Evolutionary conservation across 2,888 invertebrate genomes (phyloP).

Genomic region (Plagodis pulveraria): DNA sequence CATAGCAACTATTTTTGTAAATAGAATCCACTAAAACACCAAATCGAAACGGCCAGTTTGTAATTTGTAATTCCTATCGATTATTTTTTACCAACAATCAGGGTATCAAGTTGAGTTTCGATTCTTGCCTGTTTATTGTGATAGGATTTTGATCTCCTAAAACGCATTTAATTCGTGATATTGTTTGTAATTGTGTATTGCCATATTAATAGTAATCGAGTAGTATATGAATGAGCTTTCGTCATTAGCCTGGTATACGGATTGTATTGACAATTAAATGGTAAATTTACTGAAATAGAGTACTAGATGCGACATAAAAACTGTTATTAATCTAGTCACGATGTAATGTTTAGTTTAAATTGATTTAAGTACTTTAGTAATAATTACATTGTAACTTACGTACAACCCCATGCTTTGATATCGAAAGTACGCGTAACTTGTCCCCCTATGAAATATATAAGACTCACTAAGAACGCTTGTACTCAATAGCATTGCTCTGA

Average conservation of each 20-base stretch:
- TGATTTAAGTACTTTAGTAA: slow-evolving; percentile 44
- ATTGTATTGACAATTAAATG: slow-evolving; percentile 53
- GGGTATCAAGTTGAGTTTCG: slow-evolving; percentile 37
- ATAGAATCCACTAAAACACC: slow-evolving; percentile 23
- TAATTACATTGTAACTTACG: slow-evolving; percentile 52
- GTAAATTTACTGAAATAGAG: slow-evolving; percentile 58
- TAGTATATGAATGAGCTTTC: slow-evolving; percentile 79
- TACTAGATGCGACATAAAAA: slow-evolving; percentile 57
- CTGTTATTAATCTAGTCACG: slow-evolving; percentile 62
- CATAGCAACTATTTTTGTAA: slow-evolving; percentile 54
- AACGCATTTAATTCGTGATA: slow-evolving; percentile 37
- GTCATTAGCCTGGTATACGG: slow-evolving; percentile 79
- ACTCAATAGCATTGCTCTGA: slow-evolving; percentile 19
- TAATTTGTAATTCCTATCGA: slow-evolving; percentile 19
- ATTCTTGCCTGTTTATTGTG: slow-evolving; percentile 25
- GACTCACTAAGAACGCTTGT: slow-evolving; percentile 33
- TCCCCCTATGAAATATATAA: slow-evolving; percentile 41
- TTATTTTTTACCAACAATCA: slow-evolving; percentile 37
- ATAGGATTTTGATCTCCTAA: slow-evolving; percentile 25
- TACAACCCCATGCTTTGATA: slow-evolving; percentile 58
- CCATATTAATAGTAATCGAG: slow-evolving; percentile 60
- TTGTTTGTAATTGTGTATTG: slow-evolving; percentile 54
- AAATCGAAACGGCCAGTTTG: slow-evolving; percentile 36
- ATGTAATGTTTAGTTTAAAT: slow-evolving; percentile 33
- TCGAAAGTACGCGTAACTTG: slow-evolving; percentile 33